Percentiles rank a stretch among this genome's conserved stretches.
Conservation (phyloP, 2,113 vertebrate species). For the Dendrocopos noguchii region DNA sequence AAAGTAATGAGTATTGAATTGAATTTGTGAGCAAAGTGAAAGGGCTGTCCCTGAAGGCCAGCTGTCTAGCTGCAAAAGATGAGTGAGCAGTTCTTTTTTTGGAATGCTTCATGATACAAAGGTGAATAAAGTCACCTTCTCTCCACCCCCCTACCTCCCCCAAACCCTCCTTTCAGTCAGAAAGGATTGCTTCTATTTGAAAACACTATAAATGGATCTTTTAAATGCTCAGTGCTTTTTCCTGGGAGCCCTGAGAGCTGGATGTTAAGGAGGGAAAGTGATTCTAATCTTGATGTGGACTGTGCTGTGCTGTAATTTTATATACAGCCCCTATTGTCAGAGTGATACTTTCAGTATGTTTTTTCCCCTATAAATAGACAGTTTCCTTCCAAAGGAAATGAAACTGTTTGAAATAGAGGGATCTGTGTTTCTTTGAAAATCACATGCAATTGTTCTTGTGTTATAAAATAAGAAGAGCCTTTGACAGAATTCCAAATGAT, state of each 20-base stretch:
- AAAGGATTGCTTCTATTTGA: background rate
- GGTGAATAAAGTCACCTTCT: background rate
- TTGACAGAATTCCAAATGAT: slow-evolving; percentile 68
- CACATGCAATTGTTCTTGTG: slow-evolving; percentile 73
- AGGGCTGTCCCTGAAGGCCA: background rate
- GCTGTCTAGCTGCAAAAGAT: background rate
- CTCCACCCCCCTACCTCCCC: background rate
- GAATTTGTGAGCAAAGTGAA: background rate
- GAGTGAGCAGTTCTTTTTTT: background rate
- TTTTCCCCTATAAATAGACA: slow-evolving; percentile 72
- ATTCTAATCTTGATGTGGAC: slow-evolving; percentile 33
- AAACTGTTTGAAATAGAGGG: slow-evolving; percentile 60
- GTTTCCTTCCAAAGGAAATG: slow-evolving; percentile 74
- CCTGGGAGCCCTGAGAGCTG: slow-evolving; percentile 40
- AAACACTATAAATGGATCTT: background rate
- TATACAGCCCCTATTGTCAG: slow-evolving; percentile 63
- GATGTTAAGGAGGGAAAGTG: slow-evolving; percentile 8
- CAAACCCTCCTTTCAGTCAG: background rate
- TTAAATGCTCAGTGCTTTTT: background rate
- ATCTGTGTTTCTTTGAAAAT: slow-evolving; percentile 75
- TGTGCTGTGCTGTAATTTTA: slow-evolving; percentile 54
- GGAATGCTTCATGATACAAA: background rate
- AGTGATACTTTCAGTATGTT: slow-evolving; percentile 52
- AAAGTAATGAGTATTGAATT: background rate
- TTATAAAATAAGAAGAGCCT: slow-evolving; percentile 64